Evolutionary conservation across 1,140 invertebrate genomes (phyloP).

Genomic region (Cydia fagiglandana): DNA sequence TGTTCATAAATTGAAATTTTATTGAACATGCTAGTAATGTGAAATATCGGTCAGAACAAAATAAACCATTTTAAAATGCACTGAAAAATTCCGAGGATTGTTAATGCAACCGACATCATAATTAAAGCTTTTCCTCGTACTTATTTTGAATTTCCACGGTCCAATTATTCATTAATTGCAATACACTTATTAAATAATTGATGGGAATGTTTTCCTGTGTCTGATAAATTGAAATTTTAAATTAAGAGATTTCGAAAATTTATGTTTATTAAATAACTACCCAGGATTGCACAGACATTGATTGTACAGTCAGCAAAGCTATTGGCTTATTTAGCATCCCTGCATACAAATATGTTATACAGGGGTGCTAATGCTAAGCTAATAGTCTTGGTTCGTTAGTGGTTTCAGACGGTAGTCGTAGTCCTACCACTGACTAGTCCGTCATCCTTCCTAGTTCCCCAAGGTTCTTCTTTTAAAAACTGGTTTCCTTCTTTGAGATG

Average conservation of each 20-base stretch:
- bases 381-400: too few species aligned
- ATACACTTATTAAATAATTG: slow-evolving; percentile 16
- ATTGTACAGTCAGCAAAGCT: too few species aligned
- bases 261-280: neutral
- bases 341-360: too few species aligned
- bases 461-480: too few species aligned
- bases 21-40: neutral
- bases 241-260: neutral
- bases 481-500: too few species aligned
- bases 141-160: slow-evolving; percentile 1
- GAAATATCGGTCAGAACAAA: neutral
- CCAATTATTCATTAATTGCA: neutral
- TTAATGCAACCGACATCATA: neutral
- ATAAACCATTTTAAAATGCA: neutral
- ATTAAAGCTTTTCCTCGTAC: slow-evolving; percentile 3
- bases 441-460: too few species aligned
- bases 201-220: neutral
- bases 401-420: too few species aligned
- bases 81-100: neutral
- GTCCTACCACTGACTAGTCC: too few species aligned
- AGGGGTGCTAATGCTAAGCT: too few species aligned
- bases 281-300: too few species aligned
- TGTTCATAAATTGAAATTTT: neutral
- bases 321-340: too few species aligned
- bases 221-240: neutral